Evolutionary conservation across 2,888 invertebrate genomes (phyloP).

Genomic region (Phyllotreta cruciferae): DNA sequence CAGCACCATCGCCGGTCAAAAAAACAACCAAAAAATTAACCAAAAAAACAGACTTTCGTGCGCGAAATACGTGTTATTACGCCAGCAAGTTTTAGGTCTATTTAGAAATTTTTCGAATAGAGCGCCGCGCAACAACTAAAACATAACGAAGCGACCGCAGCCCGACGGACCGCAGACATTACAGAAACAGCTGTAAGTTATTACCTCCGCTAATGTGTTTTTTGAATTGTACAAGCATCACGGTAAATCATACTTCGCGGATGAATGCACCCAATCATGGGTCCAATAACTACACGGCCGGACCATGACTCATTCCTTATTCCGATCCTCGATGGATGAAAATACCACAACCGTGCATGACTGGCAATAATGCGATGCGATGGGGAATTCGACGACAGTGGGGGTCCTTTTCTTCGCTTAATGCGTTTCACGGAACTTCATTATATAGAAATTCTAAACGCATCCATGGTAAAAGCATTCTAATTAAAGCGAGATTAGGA

Average conservation of each 20-base stretch:
- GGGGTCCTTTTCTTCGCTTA: slow-evolving; percentile 18
- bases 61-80: no score
- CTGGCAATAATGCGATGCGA: slow-evolving; percentile 47
- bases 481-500: no score
- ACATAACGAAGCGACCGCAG: no score
- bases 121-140: no score
- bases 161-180: no score
- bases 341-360: slow-evolving; percentile 44
- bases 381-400: slow-evolving; percentile 14
- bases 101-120: no score
- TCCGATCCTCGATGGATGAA: slow-evolving; percentile 26
- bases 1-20: no score
- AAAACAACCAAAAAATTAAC: no score
- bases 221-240: slow-evolving; percentile 40
- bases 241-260: slow-evolving; percentile 46
- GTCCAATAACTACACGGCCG: slow-evolving; percentile 41
- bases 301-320: slow-evolving; percentile 50
- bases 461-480: no score
- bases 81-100: no score
- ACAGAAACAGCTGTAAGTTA: slow-evolving; percentile 43
- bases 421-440: slow-evolving; percentile 1
- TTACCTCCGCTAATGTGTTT: slow-evolving; percentile 44
- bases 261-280: slow-evolving; percentile 51
- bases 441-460: background rate
- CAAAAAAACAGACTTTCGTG: no score